Evolutionary conservation across 64 coral and sea anemone genomes (phyloP).

Genomic region (Actinia tenebrosa): DNA sequence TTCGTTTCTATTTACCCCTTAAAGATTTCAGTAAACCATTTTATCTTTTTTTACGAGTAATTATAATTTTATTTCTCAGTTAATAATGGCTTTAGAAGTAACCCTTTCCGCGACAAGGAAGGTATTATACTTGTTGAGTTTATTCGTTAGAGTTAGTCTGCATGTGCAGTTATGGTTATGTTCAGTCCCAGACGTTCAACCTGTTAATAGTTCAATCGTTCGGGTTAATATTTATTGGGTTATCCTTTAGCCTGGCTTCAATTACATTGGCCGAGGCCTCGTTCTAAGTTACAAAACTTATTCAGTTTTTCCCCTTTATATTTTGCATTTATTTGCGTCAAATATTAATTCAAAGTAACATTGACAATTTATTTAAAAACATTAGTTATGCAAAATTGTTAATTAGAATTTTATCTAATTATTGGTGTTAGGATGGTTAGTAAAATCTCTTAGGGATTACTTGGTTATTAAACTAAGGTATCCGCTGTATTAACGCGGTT

Average conservation of each 20-base stretch:
- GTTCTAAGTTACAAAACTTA: too few species aligned
- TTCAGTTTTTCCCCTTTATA: too few species aligned
- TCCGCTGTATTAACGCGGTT: too few species aligned
- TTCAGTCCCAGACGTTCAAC: not conserved
- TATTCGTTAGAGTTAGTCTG: not conserved
- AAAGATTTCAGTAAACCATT: not conserved
- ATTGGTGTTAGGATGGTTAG: not conserved
- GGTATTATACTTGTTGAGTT: not conserved
- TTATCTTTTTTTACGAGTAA: not conserved
- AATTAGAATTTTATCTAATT: not conserved
- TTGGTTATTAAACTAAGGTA: too few species aligned
- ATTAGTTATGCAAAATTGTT: slow-evolving; percentile 7
- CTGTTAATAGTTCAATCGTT: too few species aligned
- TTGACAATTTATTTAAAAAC: not conserved
- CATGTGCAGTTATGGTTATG: not conserved
- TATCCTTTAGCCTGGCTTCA: not conserved
- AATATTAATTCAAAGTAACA: too few species aligned
- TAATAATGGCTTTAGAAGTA: not conserved
- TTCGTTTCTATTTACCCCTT: too few species aligned
- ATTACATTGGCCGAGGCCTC: too few species aligned
- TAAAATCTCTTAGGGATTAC: too few species aligned
- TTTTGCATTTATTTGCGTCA: not conserved
- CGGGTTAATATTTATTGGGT: too few species aligned
- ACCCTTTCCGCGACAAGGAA: not conserved
- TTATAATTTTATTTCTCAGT: not conserved